phyloP scores from a whole-genome alignment of 1,140 invertebrate genomes.

The Saccostrea glomerata region DNA sequence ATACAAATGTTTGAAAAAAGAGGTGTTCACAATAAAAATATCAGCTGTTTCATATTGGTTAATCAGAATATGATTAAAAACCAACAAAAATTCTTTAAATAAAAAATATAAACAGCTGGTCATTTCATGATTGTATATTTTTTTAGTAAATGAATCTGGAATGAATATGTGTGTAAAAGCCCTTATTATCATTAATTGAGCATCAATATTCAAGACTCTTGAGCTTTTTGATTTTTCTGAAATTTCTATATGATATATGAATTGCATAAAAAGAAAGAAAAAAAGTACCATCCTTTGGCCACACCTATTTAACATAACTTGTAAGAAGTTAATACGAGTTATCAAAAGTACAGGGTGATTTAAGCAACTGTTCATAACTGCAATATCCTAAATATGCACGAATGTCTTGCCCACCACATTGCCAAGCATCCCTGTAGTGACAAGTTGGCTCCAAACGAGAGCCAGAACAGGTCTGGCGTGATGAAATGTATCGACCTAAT shows the following conservation, averaged over 20 bases:
- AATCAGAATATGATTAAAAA: neutral
- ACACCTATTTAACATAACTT: too few relatives aligned
- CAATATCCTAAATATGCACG: too few relatives aligned
- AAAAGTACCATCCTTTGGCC: too few relatives aligned
- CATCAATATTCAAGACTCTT: neutral
- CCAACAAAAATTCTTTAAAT: neutral
- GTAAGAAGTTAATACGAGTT: too few relatives aligned
- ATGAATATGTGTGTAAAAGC: neutral
- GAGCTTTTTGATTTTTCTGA: too few relatives aligned
- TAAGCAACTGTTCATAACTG: too few relatives aligned
- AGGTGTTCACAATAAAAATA: neutral
- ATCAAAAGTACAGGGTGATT: too few relatives aligned
- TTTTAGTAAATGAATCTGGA: neutral
- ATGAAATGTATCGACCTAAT: neutral
- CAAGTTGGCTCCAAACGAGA: neutral
- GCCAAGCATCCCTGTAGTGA: neutral
- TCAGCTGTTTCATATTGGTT: conserved; percentile 1
- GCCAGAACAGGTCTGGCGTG: neutral
- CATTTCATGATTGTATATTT: neutral
- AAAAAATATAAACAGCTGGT: neutral
- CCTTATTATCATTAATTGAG: neutral
- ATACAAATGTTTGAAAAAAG: conserved; percentile 17
- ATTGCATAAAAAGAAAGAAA: too few relatives aligned
- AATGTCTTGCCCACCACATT: too few relatives aligned
- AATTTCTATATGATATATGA: too few relatives aligned